Evolutionary conservation across 2,888 invertebrate genomes (phyloP), one percentile per base, ranked within the genome.

Genomic region (Oscheius sp.): DNA sequence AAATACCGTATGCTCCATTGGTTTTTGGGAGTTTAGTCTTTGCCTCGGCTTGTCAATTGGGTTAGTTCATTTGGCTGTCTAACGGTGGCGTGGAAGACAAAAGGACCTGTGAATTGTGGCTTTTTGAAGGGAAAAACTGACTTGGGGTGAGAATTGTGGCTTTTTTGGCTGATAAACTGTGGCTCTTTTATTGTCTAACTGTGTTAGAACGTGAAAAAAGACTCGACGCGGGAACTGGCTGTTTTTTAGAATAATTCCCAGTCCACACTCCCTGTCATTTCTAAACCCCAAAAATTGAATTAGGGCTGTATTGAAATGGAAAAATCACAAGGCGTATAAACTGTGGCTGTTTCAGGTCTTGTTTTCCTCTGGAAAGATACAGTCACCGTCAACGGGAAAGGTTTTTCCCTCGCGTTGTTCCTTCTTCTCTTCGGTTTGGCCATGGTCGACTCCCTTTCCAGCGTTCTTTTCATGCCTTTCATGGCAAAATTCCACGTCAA

Each of bases 401-500:
- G 74, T 2, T 77, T 78, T 46, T 87, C 87, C 5, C 75, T 87
- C 56, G 79, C 80, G 5, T 78, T 87, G 16, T 84, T 86, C 63
- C 58, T 66, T 21, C 71, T 87, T 45, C 81, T 88, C 68, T 87
- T 87, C 74, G 78, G 85, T 16, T 73, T 85, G 52, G 86, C 87
- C 6, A 72, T 82, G 21, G 93, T 93, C 16, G 94, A 94, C 76
- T 94, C 94, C 88, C 94, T 94, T 21, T 94, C 94, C 81, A 94
- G 94, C 0, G 93, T 95, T 73, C 90, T 94, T 13, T 95, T 94
- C 88, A 92, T 95, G 90, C 95, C 95, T 5, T 94, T 93, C 89
- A 92, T 95, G 92, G 85, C 85, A 7, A 78, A 78, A 25, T 84
- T 88, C 81, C 94, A 93, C 88, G 88, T 89, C 35, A 92, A 93